These are phyloP conservation scores for Ciconia stormi DNA, from an alignment of 2,113 vertebrate genomes.

Conservation along the genomic window DNA sequence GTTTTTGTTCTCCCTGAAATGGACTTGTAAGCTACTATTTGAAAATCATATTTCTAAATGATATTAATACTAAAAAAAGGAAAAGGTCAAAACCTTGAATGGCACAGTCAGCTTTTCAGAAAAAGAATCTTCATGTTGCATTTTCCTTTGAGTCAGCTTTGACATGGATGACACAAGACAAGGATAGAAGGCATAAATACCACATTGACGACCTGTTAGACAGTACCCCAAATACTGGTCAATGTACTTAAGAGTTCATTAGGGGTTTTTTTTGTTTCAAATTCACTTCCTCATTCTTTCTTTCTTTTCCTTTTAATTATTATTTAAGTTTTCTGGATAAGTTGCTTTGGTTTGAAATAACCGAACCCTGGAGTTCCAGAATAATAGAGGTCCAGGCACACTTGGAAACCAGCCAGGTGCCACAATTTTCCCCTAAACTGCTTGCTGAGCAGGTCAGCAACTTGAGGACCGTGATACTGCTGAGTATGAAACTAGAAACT, in stretches of 20 bases:
- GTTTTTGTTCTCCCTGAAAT: background rate
- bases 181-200: constrained; percentile 51
- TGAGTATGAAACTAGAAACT: constrained; percentile 28
- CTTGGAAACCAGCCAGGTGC: constrained; percentile 46
- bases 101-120: background rate
- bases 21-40: background rate
- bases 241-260: constrained; percentile 16
- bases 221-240: constrained; percentile 45
- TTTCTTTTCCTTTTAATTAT: constrained; percentile 66
- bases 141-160: background rate
- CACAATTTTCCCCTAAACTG: constrained; percentile 31
- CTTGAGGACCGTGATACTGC: constrained; percentile 23
- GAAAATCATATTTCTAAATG: background rate
- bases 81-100: background rate
- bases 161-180: background rate
- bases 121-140: background rate
- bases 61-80: background rate
- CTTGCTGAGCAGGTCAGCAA: constrained; percentile 42
- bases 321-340: constrained; percentile 68
- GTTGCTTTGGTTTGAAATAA: constrained; percentile 74
- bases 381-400: constrained; percentile 27
- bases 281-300: background rate
- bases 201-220: constrained; percentile 62
- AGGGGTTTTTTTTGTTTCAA: background rate
- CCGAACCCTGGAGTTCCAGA: constrained; percentile 64